These are phyloP conservation scores for Pantherophis alleghaniensis DNA, from an alignment of 2,797 vertebrate species.

Conservation along the genomic window DNA sequence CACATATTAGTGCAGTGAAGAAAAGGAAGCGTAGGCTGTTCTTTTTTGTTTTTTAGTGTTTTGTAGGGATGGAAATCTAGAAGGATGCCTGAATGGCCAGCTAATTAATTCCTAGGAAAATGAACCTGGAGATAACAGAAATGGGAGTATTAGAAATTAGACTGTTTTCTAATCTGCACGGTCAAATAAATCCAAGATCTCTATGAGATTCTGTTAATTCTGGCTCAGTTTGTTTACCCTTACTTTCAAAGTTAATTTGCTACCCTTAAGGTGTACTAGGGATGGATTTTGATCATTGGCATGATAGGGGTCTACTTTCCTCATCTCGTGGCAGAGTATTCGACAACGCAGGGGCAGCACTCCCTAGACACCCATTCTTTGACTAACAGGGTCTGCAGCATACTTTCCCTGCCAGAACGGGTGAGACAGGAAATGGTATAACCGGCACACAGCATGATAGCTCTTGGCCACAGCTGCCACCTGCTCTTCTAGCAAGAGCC, in stretches of 20 bases:
- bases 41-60: not conserved
- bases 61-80: not conserved
- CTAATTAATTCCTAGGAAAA: not conserved
- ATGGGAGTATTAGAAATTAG: not conserved
- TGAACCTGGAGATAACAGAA: not conserved
- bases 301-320: not conserved
- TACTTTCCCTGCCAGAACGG: not conserved
- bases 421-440: too few species aligned
- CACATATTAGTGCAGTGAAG: not conserved
- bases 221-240: not conserved
- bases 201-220: not conserved
- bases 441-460: too few species aligned
- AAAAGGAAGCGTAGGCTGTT: not conserved
- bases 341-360: not conserved
- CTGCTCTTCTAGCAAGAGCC: too few species aligned
- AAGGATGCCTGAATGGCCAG: not conserved
- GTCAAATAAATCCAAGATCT: not conserved
- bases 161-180: not conserved
- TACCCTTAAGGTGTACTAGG: not conserved
- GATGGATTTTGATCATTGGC: not conserved
- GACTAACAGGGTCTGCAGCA: not conserved
- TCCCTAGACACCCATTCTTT: not conserved
- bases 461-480: too few species aligned
- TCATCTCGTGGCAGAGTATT: not conserved
- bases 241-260: not conserved